Base-by-base conservation (phyloP, 2,113 vertebrate genomes). In the Channa argus region DNA sequence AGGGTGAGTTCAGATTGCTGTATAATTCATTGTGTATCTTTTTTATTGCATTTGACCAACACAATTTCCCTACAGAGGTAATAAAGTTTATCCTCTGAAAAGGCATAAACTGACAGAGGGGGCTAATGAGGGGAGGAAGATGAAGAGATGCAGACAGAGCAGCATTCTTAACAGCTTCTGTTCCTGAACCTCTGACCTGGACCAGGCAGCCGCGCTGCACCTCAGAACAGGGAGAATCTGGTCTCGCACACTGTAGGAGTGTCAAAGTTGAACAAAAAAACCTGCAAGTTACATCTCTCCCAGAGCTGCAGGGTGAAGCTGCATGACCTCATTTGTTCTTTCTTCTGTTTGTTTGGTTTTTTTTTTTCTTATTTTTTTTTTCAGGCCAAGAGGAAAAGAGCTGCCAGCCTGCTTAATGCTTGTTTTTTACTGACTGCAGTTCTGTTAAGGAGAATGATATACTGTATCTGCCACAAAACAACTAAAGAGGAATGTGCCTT, bases 31-130 rank as follows among this genome's bases (percentile, higher is more conserved):
- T 33, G 63, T 63, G 58, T 80, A 71, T 75, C 60, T 49, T 71
- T 80, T 87, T 79, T 82, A 83, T 76, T 83, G 85, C 73, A 45
- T 77, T 83, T 80, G 75, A 86, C 75, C 82, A 76, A 56, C 49
- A 75, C 24, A 74, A 77, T 76, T 59, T 65, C 61, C 85, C 66
- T 41, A 44, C 60, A 75, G 83, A 71, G 56, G 77, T 65, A 59
- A 83, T 86, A 82, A 85, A 84, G 77, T 86, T 73, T 71, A 85
- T 79, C 72, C 86, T 88, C 34, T 34, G 34, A 71, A 88, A 87
- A 84, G 54, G 37, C 74, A 71, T 64, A 51, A 82, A 72, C 67
- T 72, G 68, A 78, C 71, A 76, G 58, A 47, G 67, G 38, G 50
- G 62, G 56, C 66, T 87, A 86, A 88, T 83, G 84, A 89, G 82